Percentiles rank a stretch among this genome's conserved stretches.
Evolutionary conservation across 2,797 vertebrate species (phyloP).

Genomic region (Cryptoprocta ferox): DNA sequence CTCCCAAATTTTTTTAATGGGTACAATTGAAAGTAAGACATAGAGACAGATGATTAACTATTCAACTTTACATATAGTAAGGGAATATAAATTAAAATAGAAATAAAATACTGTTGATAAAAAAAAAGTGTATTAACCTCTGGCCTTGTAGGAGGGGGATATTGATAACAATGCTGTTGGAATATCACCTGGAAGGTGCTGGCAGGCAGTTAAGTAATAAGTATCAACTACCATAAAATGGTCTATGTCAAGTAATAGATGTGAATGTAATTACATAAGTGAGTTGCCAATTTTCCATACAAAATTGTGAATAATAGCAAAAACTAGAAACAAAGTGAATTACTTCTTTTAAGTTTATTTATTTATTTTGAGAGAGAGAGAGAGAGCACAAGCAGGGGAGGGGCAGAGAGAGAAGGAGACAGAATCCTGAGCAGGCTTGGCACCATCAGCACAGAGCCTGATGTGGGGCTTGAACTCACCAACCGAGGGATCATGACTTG

Average conservation of each 20-base stretch:
- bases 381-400: too few relatives aligned
- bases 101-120: not conserved
- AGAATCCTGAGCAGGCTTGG: too few relatives aligned
- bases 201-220: not conserved
- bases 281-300: not conserved
- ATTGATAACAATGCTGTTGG: not conserved
- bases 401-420: too few relatives aligned
- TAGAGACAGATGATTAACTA: not conserved
- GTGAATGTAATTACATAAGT: not conserved
- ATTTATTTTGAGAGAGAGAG: too few relatives aligned
- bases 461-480: too few relatives aligned
- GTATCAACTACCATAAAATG: not conserved
- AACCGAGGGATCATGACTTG: too few relatives aligned
- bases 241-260: not conserved
- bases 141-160: not conserved
- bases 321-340: slow-evolving; percentile 35
- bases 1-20: not conserved
- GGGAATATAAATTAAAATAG: not conserved
- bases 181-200: not conserved
- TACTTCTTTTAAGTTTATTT: not conserved
- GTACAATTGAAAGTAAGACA: not conserved
- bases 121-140: not conserved
- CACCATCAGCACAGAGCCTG: too few relatives aligned
- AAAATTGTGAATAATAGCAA: not conserved
- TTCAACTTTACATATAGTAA: not conserved